Conservation (phyloP, 2,888 invertebrate species). For the Conomelus anceps region DNA sequence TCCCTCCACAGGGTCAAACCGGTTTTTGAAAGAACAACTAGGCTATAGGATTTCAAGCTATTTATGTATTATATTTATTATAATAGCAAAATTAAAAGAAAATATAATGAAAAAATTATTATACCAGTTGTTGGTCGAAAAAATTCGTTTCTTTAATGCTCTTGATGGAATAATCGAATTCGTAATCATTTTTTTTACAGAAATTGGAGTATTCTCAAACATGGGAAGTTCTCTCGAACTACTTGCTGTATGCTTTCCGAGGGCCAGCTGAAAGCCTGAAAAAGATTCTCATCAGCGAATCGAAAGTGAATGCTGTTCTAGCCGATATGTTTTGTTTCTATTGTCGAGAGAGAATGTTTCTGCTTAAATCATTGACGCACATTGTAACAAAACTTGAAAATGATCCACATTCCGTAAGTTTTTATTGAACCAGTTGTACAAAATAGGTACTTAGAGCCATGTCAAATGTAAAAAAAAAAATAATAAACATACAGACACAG, state of each 20-base stretch:
- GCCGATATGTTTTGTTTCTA: constrained; percentile 23
- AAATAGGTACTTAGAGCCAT: no score
- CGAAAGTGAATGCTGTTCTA: constrained; percentile 16
- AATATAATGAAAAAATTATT: no score
- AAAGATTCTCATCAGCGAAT: constrained; percentile 14
- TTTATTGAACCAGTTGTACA: neutral
- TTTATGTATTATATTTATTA: neutral
- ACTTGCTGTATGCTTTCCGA: constrained; percentile 22
- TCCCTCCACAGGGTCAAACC: no score
- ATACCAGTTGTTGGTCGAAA: no score
- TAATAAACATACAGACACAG: no score
- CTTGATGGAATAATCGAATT: no score
- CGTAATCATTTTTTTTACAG: constrained; percentile 4
- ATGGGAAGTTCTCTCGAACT: constrained; percentile 21
- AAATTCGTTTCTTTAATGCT: no score
- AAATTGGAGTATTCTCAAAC: constrained; percentile 5
- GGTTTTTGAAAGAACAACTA: no score
- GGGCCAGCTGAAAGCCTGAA: constrained; percentile 21
- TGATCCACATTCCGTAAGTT: constrained; percentile 19
- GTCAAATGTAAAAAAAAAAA: no score
- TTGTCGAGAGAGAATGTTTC: constrained; percentile 22
- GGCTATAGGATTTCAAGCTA: no score
- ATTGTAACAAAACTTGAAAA: constrained; percentile 14
- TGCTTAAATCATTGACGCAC: constrained; percentile 17
- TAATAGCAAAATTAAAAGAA: no score